phyloP scores from a whole-genome alignment of 2,797 vertebrate species.

The Lutjanus campechanus region DNA sequence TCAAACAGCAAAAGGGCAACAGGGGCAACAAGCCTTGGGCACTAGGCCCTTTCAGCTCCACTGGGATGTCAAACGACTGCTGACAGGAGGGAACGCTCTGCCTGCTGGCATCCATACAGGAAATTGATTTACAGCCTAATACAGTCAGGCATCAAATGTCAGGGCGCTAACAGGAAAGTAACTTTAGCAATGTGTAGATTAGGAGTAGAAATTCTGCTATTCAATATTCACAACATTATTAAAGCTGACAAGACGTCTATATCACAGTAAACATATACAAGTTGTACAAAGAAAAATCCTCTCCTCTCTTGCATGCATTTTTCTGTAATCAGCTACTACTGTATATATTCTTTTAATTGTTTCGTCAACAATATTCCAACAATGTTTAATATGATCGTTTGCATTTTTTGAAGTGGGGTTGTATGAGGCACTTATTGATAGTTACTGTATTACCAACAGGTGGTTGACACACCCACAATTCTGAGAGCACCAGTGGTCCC shows the following conservation, averaged over 20 bases:
- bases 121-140: slow-evolving; percentile 22
- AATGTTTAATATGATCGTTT: background rate
- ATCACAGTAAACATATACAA: background rate
- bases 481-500: no score
- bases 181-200: background rate
- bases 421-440: no score
- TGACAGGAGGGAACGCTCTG: background rate
- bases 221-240: background rate
- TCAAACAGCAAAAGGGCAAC: slow-evolving; percentile 4
- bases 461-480: no score
- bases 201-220: background rate
- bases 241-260: background rate
- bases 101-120: background rate
- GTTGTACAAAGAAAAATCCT: background rate
- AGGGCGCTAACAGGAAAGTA: background rate
- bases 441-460: no score
- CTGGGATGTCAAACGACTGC: slow-evolving; percentile 26
- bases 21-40: slow-evolving; percentile 4
- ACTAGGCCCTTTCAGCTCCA: background rate
- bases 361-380: background rate
- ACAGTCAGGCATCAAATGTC: slow-evolving; percentile 25
- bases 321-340: background rate
- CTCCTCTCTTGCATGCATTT: background rate
- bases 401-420: no score
- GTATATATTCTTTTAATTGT: background rate